phyloP scores from a whole-genome alignment of 2,888 invertebrate species.

The Nomada fucata region DNA sequence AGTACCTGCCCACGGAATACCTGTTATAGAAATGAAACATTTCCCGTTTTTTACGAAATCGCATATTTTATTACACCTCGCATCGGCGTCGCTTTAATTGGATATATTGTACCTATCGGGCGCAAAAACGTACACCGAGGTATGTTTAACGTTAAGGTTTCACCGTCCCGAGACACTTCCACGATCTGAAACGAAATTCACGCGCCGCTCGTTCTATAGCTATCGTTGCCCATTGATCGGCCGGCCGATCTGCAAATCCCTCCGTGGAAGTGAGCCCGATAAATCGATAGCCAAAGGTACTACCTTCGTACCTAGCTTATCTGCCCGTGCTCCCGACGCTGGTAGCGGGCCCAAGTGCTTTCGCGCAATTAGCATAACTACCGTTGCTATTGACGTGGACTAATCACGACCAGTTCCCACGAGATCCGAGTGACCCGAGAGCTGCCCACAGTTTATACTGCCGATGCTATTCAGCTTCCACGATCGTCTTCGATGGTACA shows the following conservation, averaged over 20 bases:
- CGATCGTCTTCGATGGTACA: conserved; percentile 56
- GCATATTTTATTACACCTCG: too few relatives aligned
- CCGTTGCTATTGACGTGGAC: conserved; percentile 80
- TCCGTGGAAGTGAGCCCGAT: conserved; percentile 50
- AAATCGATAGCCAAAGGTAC: conserved; percentile 66
- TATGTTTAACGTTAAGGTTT: too few relatives aligned
- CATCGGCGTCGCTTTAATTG: too few relatives aligned
- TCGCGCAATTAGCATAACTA: conserved; percentile 82
- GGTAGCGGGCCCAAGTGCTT: conserved; percentile 77
- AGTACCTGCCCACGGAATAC: too few relatives aligned
- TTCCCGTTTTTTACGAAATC: too few relatives aligned
- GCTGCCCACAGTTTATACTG: conserved; percentile 50
- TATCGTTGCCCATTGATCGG: conserved; percentile 43
- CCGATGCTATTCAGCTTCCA: conserved; percentile 45
- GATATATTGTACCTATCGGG: too few relatives aligned
- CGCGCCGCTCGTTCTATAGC: conserved; percentile 8
- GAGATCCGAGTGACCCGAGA: conserved; percentile 75
- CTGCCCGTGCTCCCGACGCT: conserved; percentile 55
- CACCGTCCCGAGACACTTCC: too few relatives aligned
- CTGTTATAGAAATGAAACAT: too few relatives aligned
- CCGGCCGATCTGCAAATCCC: conserved; percentile 42
- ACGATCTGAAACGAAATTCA: conserved; percentile 17
- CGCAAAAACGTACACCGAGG: too few relatives aligned
- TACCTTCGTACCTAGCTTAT: conserved; percentile 66
- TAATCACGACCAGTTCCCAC: conserved; percentile 81